Evolutionary conservation across 2,888 invertebrate species (phyloP).

Genomic region (Dasypolia templi): DNA sequence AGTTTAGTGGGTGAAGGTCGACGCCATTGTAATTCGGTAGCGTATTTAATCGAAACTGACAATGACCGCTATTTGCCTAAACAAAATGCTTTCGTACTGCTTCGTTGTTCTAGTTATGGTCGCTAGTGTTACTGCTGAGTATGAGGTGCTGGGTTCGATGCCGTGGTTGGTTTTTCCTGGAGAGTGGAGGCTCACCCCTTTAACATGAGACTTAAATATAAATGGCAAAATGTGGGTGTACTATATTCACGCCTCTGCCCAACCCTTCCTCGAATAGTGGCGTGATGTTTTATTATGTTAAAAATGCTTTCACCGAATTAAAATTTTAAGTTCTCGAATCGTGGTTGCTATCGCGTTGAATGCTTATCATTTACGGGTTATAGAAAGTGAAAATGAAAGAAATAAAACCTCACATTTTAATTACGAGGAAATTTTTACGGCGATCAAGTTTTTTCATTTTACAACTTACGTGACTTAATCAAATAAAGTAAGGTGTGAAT

Average conservation of each 20-base stretch:
- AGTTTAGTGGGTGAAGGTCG: constrained; percentile 59
- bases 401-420: constrained; percentile 65
- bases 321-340: constrained; percentile 17
- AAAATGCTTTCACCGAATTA: constrained; percentile 11
- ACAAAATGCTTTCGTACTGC: constrained; percentile 12
- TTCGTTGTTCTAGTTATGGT: neutral
- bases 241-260: neutral
- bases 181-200: neutral
- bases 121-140: too few relatives aligned
- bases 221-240: neutral
- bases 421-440: constrained; percentile 62
- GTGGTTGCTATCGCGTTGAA: constrained; percentile 37
- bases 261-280: rapidly evolving
- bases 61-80: constrained; percentile 40
- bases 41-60: constrained; percentile 39
- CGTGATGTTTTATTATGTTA: neutral
- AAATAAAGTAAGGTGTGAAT: constrained; percentile 76
- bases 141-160: neutral
- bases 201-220: too few relatives aligned
- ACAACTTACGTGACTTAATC: constrained; percentile 74
- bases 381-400: constrained; percentile 55
- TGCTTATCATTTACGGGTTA: constrained; percentile 50
- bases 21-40: constrained; percentile 23
- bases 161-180: neutral
- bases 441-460: constrained; percentile 68